phyloP scores from a whole-genome alignment of 2,888 invertebrate genomes.

The Hymenopus coronatus region DNA sequence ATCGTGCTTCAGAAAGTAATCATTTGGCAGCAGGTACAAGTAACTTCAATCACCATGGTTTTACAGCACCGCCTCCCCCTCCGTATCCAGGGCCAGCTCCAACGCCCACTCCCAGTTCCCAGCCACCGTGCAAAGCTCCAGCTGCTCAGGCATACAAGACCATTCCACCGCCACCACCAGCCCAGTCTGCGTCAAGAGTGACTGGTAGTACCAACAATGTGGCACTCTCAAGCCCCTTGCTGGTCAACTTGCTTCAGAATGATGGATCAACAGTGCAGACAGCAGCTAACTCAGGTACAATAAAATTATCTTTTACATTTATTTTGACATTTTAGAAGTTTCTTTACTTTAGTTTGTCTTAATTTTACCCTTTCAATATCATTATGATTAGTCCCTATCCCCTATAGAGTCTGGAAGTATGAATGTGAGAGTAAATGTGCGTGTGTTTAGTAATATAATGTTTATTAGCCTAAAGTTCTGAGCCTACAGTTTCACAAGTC shows the following conservation, averaged over 20 bases:
- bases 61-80: conserved; percentile 42
- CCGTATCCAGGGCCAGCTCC: conserved; percentile 45
- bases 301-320: not conserved
- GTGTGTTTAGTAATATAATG: too few species aligned
- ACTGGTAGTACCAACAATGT: conserved; percentile 48
- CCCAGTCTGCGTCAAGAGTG: conserved; percentile 23
- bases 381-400: too few species aligned
- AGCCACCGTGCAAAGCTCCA: conserved; percentile 39
- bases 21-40: conserved; percentile 23
- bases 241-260: conserved; percentile 89
- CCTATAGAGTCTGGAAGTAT: too few species aligned
- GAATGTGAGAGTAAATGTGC: too few species aligned
- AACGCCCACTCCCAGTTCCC: conserved; percentile 13
- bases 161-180: not conserved
- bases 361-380: too few species aligned
- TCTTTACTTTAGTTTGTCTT: too few species aligned
- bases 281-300: conserved; percentile 17
- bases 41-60: conserved; percentile 23
- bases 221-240: conserved; percentile 80
- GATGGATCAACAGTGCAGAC: conserved; percentile 53
- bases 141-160: conserved; percentile 42
- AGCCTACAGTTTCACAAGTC: too few species aligned
- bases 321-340: not conserved
- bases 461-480: too few species aligned
- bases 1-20: conserved; percentile 52